Evolutionary conservation across 2,797 vertebrate genomes (phyloP).

Genomic region (Phrynocephalus vlangalii): DNA sequence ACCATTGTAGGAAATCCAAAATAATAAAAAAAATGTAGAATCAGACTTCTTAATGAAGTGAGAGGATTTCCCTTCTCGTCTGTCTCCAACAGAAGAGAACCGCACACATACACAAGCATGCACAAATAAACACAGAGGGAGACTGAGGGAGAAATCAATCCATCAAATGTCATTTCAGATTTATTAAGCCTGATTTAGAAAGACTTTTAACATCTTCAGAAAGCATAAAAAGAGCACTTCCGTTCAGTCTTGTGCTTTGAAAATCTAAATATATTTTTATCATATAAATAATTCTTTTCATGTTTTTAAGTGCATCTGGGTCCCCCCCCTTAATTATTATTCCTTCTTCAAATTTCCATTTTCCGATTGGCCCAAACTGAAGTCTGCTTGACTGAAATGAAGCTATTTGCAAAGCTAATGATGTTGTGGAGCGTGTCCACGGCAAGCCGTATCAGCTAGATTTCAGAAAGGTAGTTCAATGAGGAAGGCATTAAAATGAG

Average conservation of each 20-base stretch:
- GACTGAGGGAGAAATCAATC: constrained; percentile 77
- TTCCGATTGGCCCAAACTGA: constrained; percentile 78
- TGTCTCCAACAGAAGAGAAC: constrained; percentile 27
- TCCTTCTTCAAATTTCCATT: constrained; percentile 76
- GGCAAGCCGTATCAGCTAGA: constrained; percentile 65
- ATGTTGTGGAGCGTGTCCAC: constrained; percentile 69
- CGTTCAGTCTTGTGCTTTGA: constrained; percentile 85
- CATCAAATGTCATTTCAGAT: constrained; percentile 87
- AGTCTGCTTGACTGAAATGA: constrained; percentile 74
- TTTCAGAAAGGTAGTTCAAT: constrained; percentile 75
- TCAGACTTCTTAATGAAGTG: constrained; percentile 50
- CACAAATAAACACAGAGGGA: constrained; percentile 57
- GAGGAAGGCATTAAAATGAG: constrained; percentile 74
- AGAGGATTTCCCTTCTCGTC: not conserved
- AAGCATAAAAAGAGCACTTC: constrained; percentile 85
- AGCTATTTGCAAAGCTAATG: constrained; percentile 78
- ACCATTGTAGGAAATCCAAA: not conserved
- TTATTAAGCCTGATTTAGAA: constrained; percentile 87
- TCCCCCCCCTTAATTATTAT: constrained; percentile 48
- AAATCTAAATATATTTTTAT: constrained; percentile 89
- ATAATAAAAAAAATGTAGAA: constrained; percentile 8
- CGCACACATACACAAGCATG: constrained; percentile 20
- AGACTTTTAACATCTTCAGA: constrained; percentile 85
- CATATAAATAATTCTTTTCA: constrained; percentile 87
- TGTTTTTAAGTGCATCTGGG: constrained; percentile 85